Evolutionary conservation across 2,113 vertebrate genomes (phyloP).

Genomic region (Syngnathus scovelli): DNA sequence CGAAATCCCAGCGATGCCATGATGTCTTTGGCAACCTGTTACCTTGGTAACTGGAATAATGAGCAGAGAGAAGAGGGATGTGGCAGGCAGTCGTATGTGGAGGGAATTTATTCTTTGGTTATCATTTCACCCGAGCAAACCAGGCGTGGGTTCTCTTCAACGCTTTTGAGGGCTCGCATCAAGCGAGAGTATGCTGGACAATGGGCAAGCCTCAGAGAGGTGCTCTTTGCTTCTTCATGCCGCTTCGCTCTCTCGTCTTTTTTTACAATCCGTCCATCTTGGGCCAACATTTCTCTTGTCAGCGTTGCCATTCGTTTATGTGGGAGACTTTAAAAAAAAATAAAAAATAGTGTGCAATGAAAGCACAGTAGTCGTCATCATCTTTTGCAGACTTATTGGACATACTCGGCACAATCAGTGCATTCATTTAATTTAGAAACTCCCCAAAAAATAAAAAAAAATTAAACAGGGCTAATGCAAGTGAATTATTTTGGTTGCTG

Average conservation of each 20-base stretch:
- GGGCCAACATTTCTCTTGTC: too few species aligned
- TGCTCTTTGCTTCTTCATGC: not conserved
- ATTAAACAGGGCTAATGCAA: not conserved
- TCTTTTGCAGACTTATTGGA: too few species aligned
- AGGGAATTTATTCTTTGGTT: not conserved
- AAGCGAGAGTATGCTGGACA: not conserved
- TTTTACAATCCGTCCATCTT: too few species aligned
- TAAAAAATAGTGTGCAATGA: too few species aligned
- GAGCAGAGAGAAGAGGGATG: not conserved
- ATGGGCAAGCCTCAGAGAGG: not conserved
- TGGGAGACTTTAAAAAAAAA: too few species aligned
- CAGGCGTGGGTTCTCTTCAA: too few species aligned
- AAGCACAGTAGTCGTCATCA: too few species aligned
- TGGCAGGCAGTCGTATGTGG: not conserved
- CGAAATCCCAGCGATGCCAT: not conserved
- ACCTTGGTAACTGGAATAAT: not conserved
- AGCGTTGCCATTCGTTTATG: too few species aligned
- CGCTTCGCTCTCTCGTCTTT: too few species aligned
- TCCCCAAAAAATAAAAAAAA: not conserved
- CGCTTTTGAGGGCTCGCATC: not conserved
- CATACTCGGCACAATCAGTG: too few species aligned
- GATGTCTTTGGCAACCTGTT: not conserved
- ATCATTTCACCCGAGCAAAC: too few species aligned
- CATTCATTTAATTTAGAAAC: too few species aligned
- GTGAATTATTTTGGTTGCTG: not conserved